Percentiles rank a stretch among this genome's conserved stretches.
These are phyloP conservation scores for Scleropages formosus DNA, from an alignment of 2,797 vertebrate genomes.

Conservation along the genomic window DNA sequence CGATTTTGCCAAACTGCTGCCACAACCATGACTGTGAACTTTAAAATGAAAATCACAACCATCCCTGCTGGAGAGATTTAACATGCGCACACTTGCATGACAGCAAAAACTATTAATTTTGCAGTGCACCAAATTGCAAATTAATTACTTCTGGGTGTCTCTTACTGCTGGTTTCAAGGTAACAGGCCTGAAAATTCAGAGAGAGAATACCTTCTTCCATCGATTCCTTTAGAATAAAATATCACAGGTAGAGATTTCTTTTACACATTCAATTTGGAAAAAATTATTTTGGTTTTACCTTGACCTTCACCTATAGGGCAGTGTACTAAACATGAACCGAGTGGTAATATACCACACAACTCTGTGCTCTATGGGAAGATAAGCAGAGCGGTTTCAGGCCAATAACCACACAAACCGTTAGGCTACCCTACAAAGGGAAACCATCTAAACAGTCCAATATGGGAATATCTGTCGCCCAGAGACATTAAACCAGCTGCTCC, in stretches of 20 bases:
- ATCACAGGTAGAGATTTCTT: too few relatives aligned
- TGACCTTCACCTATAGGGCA: constrained; percentile 42
- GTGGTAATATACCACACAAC: constrained; percentile 32
- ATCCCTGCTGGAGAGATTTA: too few relatives aligned
- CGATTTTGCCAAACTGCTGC: too few relatives aligned
- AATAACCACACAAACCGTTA: constrained; percentile 53
- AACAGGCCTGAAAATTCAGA: too few relatives aligned
- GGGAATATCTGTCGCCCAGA: constrained; percentile 56
- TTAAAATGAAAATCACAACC: too few relatives aligned
- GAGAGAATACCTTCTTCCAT: too few relatives aligned
- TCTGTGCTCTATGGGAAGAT: constrained; percentile 41
- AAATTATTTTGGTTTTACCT: constrained; percentile 41
- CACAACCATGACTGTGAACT: too few relatives aligned
- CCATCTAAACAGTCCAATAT: constrained; percentile 20
- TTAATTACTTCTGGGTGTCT: not conserved
- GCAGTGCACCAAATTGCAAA: not conserved
- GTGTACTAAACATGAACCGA: constrained; percentile 32
- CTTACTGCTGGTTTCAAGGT: not conserved
- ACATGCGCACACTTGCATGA: too few relatives aligned
- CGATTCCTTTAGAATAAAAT: constrained; percentile 15
- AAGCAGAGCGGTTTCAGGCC: constrained; percentile 50
- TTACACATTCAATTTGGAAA: too few relatives aligned
- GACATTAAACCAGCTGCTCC: constrained; percentile 63
- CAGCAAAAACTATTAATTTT: too few relatives aligned
- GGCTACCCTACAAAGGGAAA: constrained; percentile 47